Conservation (phyloP, 92 coral and sea anemone genomes). For the Pocillopora grandis region DNA sequence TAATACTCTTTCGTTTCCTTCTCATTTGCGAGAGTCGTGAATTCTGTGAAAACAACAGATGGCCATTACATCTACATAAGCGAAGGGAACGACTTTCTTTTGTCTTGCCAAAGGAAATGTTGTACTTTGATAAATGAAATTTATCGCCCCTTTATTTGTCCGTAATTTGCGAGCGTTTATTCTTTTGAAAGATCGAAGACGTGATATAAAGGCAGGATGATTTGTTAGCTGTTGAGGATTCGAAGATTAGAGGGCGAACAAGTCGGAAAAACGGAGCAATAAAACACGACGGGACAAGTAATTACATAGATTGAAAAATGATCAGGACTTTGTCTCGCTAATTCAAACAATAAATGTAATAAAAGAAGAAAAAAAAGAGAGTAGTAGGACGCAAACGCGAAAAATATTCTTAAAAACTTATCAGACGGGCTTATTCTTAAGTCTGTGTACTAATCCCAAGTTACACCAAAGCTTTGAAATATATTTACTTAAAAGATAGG, state of each 20-base stretch:
- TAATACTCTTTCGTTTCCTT: background rate
- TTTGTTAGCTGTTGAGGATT: slow-evolving; percentile 21
- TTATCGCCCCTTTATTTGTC: slow-evolving; percentile 35
- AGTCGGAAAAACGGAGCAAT: slow-evolving; percentile 3
- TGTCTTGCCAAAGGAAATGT: slow-evolving; percentile 37
- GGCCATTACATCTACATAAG: slow-evolving; percentile 2
- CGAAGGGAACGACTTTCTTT: slow-evolving; percentile 36
- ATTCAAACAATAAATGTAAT: too few relatives aligned
- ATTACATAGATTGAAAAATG: background rate
- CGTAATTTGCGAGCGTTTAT: slow-evolving; percentile 34
- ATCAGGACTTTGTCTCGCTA: background rate
- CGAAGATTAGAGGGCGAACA: slow-evolving; percentile 6
- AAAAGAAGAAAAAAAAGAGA: background rate
- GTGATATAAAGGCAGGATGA: slow-evolving; percentile 10
- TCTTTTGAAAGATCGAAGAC: slow-evolving; percentile 15
- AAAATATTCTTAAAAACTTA: background rate
- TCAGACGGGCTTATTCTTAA: background rate
- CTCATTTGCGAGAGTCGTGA: background rate
- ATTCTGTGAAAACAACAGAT: slow-evolving; percentile 49
- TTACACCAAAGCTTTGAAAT: background rate
- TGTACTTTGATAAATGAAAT: slow-evolving; percentile 42
- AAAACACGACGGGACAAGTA: slow-evolving; percentile 3
- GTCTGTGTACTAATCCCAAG: slow-evolving; percentile 9
- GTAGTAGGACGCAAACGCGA: background rate
- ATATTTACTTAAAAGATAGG: slow-evolving; percentile 17